Base-by-base conservation (phyloP, 2,797 vertebrate species). In the Pyrocephalus nanus region DNA sequence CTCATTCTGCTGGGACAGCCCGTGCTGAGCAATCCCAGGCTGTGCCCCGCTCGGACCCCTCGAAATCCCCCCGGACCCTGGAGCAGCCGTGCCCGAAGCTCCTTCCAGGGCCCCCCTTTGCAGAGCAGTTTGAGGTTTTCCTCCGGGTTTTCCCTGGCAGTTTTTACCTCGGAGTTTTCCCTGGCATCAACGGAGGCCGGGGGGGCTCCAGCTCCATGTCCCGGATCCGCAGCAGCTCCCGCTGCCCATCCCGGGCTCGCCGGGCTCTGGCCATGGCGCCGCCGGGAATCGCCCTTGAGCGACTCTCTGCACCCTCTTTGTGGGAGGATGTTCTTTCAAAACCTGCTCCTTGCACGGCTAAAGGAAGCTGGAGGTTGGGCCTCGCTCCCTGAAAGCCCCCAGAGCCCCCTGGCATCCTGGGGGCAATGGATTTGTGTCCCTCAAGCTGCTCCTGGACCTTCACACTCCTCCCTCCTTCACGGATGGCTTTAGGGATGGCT, bases 201-300 rank as follows among this genome's bases (percentile, higher is more conserved):
- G 15, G 14, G 71, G 84, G 66, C n/a, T 88, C 54, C 74, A 6
- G 3, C 73, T 47, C 47, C 79, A 2, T 36, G 29, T 51, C 85
- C 85, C 0, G 14, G 36, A 1, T 2, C 5, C 3, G 12, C 36
- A 4, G 43, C 11, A 1, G n/a, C 80, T 89, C 86, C 80, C 4
- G 3, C 7, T 55, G n/a, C 81, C 38, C 8, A 0, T 12, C 77
- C 50, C 12, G 0, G n/a, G 64, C 73, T 60, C 19, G 8, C 30
- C 15, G 0, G 2, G 40, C 1, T 0, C 20, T 4, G 66, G 55
- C 74, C 78, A 73, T 73, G 92, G 48, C 38, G 0, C 29, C 0
- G 5, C 32, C 0, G 7, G 73, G 42, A 8, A 36, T 8, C 5
- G 6, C 47, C 55, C 69, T 42, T 23, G 60, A 40, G 7, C 80